A percentile compares a stretch with the other conserved stretches of the same genome.
Conservation (phyloP, 2,797 vertebrate species). For the Gallirallus australis region DNA sequence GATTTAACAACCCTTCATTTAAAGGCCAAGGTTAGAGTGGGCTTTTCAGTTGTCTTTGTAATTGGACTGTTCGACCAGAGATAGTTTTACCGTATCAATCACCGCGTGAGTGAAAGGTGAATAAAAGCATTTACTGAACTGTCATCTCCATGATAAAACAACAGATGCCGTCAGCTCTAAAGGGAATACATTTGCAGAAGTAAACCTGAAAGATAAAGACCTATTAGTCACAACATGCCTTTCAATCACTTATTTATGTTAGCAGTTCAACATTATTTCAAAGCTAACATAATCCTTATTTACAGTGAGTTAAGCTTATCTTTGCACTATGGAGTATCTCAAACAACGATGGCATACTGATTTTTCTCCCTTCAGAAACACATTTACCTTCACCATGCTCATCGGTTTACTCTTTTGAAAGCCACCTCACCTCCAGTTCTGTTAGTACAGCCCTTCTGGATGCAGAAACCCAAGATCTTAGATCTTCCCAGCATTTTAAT, state of each 20-base stretch:
- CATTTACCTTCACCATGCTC: neutral
- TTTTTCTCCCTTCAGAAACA: neutral
- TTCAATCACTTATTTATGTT: neutral
- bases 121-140: conserved; percentile 32
- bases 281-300: neutral
- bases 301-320: neutral
- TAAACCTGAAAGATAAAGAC: neutral
- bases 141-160: conserved; percentile 23
- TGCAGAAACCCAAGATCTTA: neutral
- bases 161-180: neutral
- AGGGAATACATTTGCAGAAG: neutral
- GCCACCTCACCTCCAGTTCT: neutral
- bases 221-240: conserved; percentile 14
- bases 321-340: neutral
- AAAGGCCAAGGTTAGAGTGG: conserved; percentile 23
- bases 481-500: neutral
- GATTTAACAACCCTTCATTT: conserved; percentile 36
- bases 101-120: neutral
- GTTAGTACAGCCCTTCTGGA: neutral
- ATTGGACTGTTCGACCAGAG: neutral
- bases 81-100: neutral
- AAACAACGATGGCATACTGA: neutral
- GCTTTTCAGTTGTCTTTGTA: neutral
- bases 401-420: neutral
- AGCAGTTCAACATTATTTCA: neutral